Evolutionary conservation across 2,888 invertebrate genomes (phyloP).

Genomic region (Agriopis marginaria): DNA sequence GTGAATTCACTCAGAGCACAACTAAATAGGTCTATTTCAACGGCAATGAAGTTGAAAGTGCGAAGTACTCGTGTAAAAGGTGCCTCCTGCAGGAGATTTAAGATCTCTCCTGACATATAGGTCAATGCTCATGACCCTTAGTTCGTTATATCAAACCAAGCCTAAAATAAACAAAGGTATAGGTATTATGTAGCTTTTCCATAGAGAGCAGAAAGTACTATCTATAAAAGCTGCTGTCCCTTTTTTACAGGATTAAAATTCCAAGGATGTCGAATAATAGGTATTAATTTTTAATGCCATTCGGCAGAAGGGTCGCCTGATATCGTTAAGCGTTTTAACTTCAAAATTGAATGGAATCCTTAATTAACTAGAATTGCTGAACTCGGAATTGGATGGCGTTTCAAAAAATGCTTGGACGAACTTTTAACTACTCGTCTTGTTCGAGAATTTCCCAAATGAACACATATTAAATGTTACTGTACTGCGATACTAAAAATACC

Average conservation of each 20-base stretch:
- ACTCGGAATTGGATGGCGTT: conserved; percentile 25
- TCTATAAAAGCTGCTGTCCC: conserved; percentile 27
- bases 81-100: too few species aligned
- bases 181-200: not conserved
- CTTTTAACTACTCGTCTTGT: not conserved
- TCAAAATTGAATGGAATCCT: conserved; percentile 40
- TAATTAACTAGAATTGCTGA: conserved; percentile 37
- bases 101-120: too few species aligned
- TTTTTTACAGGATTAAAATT: conserved; percentile 40
- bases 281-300: conserved; percentile 42
- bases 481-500: too few species aligned
- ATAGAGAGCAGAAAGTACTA: conserved; percentile 7
- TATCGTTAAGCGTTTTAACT: conserved; percentile 38
- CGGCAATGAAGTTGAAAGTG: too few species aligned
- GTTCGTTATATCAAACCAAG: too few species aligned
- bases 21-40: too few species aligned
- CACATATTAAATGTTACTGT: not conserved
- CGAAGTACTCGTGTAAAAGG: too few species aligned
- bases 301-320: conserved; percentile 37
- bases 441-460: not conserved
- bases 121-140: too few species aligned
- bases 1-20: too few species aligned
- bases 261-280: conserved; percentile 40
- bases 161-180: too few species aligned
- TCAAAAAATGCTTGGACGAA: conserved; percentile 16